A percentile compares a stretch with the other conserved stretches of the same genome.
These are phyloP conservation scores for Ptyas mucosa DNA, from an alignment of 2,113 vertebrate species.

Conservation along the genomic window DNA sequence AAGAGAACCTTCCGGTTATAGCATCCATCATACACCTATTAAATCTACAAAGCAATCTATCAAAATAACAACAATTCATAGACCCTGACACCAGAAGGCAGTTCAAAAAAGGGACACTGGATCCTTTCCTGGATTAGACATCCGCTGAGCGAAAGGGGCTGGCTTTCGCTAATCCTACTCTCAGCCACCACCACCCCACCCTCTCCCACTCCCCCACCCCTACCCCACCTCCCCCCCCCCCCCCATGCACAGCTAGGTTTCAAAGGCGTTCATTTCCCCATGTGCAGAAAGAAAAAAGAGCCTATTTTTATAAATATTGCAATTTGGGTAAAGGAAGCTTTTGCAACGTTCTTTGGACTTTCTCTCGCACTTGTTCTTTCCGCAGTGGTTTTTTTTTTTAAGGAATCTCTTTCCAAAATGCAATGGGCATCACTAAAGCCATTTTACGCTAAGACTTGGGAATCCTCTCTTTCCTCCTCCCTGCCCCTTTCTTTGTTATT, in stretches of 20 bases:
- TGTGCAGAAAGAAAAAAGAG: background rate
- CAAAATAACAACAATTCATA: slow-evolving; percentile 38
- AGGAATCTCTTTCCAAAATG: background rate
- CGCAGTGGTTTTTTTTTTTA: background rate
- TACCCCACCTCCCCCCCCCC: background rate
- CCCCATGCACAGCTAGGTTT: background rate
- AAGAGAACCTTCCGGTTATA: slow-evolving; percentile 21
- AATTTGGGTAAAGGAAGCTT: background rate
- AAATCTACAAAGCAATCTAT: slow-evolving; percentile 38
- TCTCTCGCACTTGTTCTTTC: background rate
- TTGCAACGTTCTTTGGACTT: background rate
- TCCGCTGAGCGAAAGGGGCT: background rate
- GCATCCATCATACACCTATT: slow-evolving; percentile 45
- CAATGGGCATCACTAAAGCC: background rate
- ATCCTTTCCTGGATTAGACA: background rate
- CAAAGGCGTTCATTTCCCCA: background rate
- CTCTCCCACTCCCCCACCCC: too few species aligned
- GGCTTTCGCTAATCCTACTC: background rate
- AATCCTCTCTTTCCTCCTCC: background rate
- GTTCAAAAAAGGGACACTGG: slow-evolving; percentile 16
- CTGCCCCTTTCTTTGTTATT: background rate
- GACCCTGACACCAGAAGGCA: slow-evolving; percentile 29
- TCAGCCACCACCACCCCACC: background rate
- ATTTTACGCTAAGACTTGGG: background rate
- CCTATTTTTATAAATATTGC: background rate